phyloP scores from a whole-genome alignment of 2,797 vertebrate genomes.

The Sardinella longiceps region DNA sequence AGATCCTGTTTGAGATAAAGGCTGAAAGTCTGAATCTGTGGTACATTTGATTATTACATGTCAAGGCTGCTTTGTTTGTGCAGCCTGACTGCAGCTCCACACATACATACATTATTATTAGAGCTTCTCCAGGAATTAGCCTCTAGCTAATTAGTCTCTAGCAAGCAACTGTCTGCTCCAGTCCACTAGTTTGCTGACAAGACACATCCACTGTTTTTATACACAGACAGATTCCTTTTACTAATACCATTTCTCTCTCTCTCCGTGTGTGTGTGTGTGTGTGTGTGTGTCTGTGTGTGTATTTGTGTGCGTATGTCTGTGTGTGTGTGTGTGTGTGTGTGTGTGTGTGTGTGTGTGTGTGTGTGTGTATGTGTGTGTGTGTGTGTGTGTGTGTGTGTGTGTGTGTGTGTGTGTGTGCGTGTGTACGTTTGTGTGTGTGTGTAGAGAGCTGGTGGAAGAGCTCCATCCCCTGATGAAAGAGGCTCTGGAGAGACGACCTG shows the following conservation, averaged over 20 bases:
- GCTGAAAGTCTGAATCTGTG: background rate
- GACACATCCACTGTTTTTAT: background rate
- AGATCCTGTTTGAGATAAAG: background rate
- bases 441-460: slow-evolving; percentile 89
- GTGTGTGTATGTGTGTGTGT: slow-evolving; percentile 49
- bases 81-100: background rate
- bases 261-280: slow-evolving; percentile 30
- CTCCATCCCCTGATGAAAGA: slow-evolving; percentile 98
- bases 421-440: slow-evolving; percentile 23
- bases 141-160: background rate
- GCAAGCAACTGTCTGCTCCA: no score
- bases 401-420: slow-evolving; percentile 15
- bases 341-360: background rate
- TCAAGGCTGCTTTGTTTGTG: background rate
- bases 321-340: slow-evolving; percentile 27
- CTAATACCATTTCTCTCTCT: background rate
- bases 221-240: background rate
- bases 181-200: background rate
- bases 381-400: slow-evolving; percentile 27
- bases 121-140: background rate
- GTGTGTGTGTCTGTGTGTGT: background rate
- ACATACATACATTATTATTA: background rate
- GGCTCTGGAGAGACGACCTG: slow-evolving; percentile 90
- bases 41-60: background rate
- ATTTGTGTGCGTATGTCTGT: slow-evolving; percentile 28